Percentiles rank a stretch among this genome's conserved stretches.
These are phyloP conservation scores for Strongylocentrotus purpuratus DNA, from an alignment of 35 echinoderm and acorn worm species.

Conservation along the genomic window DNA sequence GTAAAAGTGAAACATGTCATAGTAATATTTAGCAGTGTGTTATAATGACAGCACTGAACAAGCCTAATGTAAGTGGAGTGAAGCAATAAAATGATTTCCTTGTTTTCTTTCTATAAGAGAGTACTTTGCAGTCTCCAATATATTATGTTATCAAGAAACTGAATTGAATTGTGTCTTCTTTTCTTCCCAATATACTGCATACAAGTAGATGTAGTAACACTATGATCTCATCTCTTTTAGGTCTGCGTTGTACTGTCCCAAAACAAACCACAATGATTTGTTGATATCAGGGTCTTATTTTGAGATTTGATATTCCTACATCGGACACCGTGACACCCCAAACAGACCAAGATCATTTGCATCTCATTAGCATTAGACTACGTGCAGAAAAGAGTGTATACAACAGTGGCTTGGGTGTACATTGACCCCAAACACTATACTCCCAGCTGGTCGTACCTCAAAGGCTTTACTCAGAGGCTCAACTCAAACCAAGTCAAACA, in stretches of 20 bases:
- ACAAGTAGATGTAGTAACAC: too few relatives aligned
- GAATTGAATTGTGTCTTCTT: too few relatives aligned
- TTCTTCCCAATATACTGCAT: too few relatives aligned
- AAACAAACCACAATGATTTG: not conserved
- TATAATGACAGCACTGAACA: too few relatives aligned
- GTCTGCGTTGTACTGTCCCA: not conserved
- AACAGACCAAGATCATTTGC: slow-evolving; percentile 14
- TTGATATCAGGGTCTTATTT: not conserved
- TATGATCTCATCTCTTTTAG: not conserved
- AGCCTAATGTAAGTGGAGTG: too few relatives aligned
- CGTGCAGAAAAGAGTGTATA: slow-evolving; percentile 24
- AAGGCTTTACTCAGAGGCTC: too few relatives aligned
- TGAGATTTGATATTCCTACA: slow-evolving; percentile 34
- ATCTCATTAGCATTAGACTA: slow-evolving; percentile 33
- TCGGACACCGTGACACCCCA: slow-evolving; percentile 4
- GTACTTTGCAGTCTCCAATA: too few relatives aligned
- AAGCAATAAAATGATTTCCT: too few relatives aligned
- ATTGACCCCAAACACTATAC: slow-evolving; percentile 1
- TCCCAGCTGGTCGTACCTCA: not conserved
- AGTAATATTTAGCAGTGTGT: too few relatives aligned
- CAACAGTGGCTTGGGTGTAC: not conserved
- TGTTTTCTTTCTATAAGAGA: too few relatives aligned
- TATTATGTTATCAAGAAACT: too few relatives aligned
- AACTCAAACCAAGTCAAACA: not conserved
- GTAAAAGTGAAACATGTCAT: too few relatives aligned